Percentiles rank a stretch among this genome's conserved stretches.
Evolutionary conservation across 2,113 vertebrate species (phyloP).

Genomic region (Riparia riparia): DNA sequence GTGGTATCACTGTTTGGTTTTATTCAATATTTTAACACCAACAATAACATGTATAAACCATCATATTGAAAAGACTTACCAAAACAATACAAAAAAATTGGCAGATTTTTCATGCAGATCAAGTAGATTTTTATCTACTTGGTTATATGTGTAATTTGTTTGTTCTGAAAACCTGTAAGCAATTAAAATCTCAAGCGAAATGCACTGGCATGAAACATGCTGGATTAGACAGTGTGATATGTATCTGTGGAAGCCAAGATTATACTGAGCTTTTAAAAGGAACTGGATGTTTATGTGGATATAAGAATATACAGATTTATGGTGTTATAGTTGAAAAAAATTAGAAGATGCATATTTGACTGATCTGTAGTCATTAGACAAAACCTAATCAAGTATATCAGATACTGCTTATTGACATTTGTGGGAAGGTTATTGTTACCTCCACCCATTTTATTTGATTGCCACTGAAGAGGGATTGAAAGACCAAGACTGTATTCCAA

Average conservation of each 20-base stretch:
- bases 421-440: background rate
- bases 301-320: background rate
- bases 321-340: background rate
- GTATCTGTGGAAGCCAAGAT: background rate
- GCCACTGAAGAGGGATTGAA: background rate
- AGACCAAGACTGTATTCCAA: background rate
- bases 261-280: background rate
- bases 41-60: background rate
- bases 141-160: background rate
- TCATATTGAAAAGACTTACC: background rate
- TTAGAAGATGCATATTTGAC: background rate
- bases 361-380: fast-evolving
- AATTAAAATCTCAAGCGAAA: background rate
- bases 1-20: background rate
- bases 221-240: background rate
- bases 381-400: background rate
- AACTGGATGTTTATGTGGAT: background rate
- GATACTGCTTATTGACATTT: background rate
- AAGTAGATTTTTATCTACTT: background rate
- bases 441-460: background rate
- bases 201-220: fast-evolving
- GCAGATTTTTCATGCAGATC: background rate
- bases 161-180: background rate
- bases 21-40: background rate
- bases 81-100: background rate